Evolutionary conservation across 2,113 vertebrate species (phyloP), one percentile per base, ranked within the genome.

Genomic region (Ranitomeya imitator): DNA sequence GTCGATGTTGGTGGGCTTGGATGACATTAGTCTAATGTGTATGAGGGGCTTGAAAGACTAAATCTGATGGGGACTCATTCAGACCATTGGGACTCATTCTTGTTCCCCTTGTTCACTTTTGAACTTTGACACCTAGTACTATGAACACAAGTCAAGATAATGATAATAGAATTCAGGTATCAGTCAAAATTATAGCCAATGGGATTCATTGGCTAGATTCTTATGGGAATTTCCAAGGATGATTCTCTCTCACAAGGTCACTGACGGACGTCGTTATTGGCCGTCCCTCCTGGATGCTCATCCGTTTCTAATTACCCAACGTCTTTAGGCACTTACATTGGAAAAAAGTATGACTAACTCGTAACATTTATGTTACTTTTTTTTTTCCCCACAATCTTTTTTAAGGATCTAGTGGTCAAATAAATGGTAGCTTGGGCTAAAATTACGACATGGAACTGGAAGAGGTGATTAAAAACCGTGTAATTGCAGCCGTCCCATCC

Each of bases 341-440:
- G 77, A 78, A 45, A 71, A 73, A 87, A 87, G 77, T 57, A 87
- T 80, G 77, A 87, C 61, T 65, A 87, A 87, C 61, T 59, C 23
- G 26, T 87, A 87, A 87, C 81, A 71, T 81, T 52, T 67, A 78
- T 71, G 77, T 81, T 81, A 65, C 77, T 69, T 18, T 63, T 87
- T 87, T 55, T 45, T 45, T 45, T 4, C 37, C 63, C 77, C 60
- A 87, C 45, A 55, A 45, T 87, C 86, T 87, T 52, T 37, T 76
- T 87, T 87, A 59, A 69, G 63, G 26, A 87, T 16, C 54, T 6
- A 57, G 86, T 79, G 86, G 78, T 87, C 78, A 81, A 79, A 87
- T 71, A 87, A 88, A 83, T 82, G 67, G 73, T 88, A 83, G 86
- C 80, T 63, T 88, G 45, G 69, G 51, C 74, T 23, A 74, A 63